Conservation (phyloP, 2,113 vertebrate species). For the Thamnophis sirtalis region DNA sequence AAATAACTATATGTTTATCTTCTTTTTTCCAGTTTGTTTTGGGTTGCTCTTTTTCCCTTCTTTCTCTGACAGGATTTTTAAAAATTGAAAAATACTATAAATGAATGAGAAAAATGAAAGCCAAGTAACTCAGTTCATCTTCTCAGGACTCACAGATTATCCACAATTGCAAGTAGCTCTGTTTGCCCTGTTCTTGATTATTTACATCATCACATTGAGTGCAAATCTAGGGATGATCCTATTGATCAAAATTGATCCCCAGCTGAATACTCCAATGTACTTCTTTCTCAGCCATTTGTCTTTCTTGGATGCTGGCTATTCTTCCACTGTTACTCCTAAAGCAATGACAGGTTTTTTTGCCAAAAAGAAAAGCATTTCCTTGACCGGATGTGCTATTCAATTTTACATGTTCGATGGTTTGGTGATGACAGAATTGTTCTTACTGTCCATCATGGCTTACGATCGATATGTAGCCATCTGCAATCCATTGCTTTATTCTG, state of each 20-base stretch:
- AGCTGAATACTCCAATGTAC: slow-evolving; percentile 51
- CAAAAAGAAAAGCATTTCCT: slow-evolving; percentile 46
- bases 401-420: slow-evolving; percentile 50
- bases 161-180: slow-evolving; percentile 29
- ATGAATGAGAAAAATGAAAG: slow-evolving; percentile 38
- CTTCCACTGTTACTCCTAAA: slow-evolving; percentile 51
- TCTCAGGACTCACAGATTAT: slow-evolving; percentile 32
- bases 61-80: background rate
- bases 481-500: slow-evolving; percentile 42
- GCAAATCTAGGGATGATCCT: slow-evolving; percentile 43
- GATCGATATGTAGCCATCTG: slow-evolving; percentile 36
- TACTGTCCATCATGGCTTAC: slow-evolving; percentile 48
- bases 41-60: background rate
- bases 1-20: background rate
- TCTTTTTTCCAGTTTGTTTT: background rate
- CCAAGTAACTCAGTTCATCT: slow-evolving; percentile 25
- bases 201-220: slow-evolving; percentile 31
- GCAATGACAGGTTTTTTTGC: slow-evolving; percentile 35
- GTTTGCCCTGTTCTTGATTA: slow-evolving; percentile 31
- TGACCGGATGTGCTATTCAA: slow-evolving; percentile 4
- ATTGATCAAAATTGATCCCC: slow-evolving; percentile 30
- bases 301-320: slow-evolving; percentile 51
- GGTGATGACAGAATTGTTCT: slow-evolving; percentile 30
- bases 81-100: background rate
- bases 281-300: slow-evolving; percentile 60